Percentiles rank a stretch among this genome's conserved stretches.
These are phyloP conservation scores for Microchrysa polita DNA, from an alignment of 2,888 invertebrate species.

Conservation along the genomic window DNA sequence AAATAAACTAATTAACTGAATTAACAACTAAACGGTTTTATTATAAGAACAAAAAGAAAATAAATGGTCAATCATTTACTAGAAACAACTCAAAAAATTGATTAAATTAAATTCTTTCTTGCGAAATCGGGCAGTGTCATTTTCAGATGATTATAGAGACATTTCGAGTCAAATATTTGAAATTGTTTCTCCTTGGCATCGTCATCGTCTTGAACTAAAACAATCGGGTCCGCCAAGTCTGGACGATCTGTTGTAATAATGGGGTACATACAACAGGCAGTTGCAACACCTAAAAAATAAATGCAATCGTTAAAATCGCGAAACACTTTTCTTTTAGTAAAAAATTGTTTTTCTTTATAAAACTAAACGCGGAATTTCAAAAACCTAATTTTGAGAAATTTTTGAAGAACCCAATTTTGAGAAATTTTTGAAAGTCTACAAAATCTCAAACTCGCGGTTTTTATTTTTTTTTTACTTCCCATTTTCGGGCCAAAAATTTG, in stretches of 20 bases:
- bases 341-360: background rate
- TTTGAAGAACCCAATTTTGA: constrained; percentile 50
- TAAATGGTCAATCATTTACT: background rate
- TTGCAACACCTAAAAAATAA: constrained; percentile 53
- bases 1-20: too few relatives aligned
- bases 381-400: constrained; percentile 51
- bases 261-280: constrained; percentile 55
- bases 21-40: too few relatives aligned
- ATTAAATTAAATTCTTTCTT: constrained; percentile 13
- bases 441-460: too few relatives aligned
- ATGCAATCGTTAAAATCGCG: too few relatives aligned
- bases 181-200: constrained; percentile 54
- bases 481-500: background rate
- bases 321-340: too few relatives aligned
- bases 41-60: background rate
- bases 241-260: constrained; percentile 56
- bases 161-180: constrained; percentile 55
- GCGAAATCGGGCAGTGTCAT: constrained; percentile 54
- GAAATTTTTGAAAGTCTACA: too few relatives aligned
- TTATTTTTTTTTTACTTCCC: too few relatives aligned
- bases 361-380: background rate
- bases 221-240: constrained; percentile 54
- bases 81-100: background rate
- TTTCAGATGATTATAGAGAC: constrained; percentile 54
- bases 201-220: constrained; percentile 54